Evolutionary conservation across 1,140 invertebrate species (phyloP), one percentile per base, ranked within the genome.

Genomic region (Bombus confusus): DNA sequence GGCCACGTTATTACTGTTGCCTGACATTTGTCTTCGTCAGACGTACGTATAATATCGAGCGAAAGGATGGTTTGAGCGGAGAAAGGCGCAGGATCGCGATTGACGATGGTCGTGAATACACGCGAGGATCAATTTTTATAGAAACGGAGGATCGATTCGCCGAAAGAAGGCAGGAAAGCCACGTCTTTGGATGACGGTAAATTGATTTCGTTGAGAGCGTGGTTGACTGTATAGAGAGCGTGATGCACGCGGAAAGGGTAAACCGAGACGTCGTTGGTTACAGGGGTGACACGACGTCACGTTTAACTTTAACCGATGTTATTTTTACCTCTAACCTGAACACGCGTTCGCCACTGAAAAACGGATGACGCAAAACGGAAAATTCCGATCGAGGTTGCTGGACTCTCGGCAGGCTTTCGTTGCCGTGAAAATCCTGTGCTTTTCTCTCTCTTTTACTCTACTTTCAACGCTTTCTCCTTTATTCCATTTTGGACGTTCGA

Each of bases 11-110:
- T 87, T 87, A 87, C 75, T 62, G 57, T 64, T 69, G 62, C 28
- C 52, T 76, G 74, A 69, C 87, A 88, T 88, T 88, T 88, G 75
- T 88, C 87, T 88, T 88, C 86, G 87, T 87, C 87, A 71, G 85
- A 28, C 13, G 41, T 37, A 73, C 39, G 3, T 15, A 71, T n/a
- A 43, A 43, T 47, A 73, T 77, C 69, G 62, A 76, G 15, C 34
- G 31, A 6, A 28, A 39, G 37, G 25, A 28, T 66, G 15, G 64
- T n/a, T 8, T 6, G 18, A 22, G 47, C 47, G 6, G 47, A 52
- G 34, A 72, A 72, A 72, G 71, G 28, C 13, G 5, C 37, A 6
- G 9, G 28, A 37, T 57, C 34, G n/a, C 69, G 43, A 75, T 25
- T 18, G 47, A 34, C 37, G 47, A 52, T 52, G 47, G 47, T 52